Conservation (phyloP, 2,888 invertebrate species). For the Cephus rjabovi region DNA sequence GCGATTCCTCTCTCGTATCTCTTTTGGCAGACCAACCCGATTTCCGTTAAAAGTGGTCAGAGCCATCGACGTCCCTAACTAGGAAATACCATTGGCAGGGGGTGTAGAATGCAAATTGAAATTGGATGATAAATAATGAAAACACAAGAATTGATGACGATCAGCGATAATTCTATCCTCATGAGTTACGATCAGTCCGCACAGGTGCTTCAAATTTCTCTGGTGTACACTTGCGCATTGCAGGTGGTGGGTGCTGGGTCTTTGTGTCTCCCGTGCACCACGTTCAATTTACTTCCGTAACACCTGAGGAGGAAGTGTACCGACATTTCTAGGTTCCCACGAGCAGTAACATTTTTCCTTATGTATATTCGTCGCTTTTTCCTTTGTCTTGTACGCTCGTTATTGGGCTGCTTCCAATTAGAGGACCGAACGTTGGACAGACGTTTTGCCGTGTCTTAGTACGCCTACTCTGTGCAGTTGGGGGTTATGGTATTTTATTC, state of each 20-base stretch:
- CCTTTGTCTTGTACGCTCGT: neutral
- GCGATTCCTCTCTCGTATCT: too few species aligned
- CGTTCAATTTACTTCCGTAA: constrained; percentile 35
- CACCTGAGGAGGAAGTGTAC: constrained; percentile 40
- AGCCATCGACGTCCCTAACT: too few species aligned
- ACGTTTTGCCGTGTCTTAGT: neutral
- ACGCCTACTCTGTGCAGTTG: neutral
- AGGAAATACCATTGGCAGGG: neutral
- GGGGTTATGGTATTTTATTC: neutral
- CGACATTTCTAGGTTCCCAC: constrained; percentile 11
- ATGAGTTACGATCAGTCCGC: neutral
- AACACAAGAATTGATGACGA: neutral
- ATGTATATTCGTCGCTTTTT: neutral
- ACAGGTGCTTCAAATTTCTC: neutral
- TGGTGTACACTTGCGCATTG: neutral
- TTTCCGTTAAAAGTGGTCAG: neutral
- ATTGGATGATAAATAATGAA: neutral
- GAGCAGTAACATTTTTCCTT: neutral
- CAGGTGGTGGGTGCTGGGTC: neutral
- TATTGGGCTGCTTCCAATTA: neutral
- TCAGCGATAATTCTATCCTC: neutral
- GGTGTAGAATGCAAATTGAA: neutral
- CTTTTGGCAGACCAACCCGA: too few species aligned
- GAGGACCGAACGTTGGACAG: neutral
- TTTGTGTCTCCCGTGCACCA: neutral